Percentiles rank a stretch among this genome's conserved stretches.
Evolutionary conservation across 2,888 invertebrate species (phyloP).

Genomic region (Morpho deidamia): DNA sequence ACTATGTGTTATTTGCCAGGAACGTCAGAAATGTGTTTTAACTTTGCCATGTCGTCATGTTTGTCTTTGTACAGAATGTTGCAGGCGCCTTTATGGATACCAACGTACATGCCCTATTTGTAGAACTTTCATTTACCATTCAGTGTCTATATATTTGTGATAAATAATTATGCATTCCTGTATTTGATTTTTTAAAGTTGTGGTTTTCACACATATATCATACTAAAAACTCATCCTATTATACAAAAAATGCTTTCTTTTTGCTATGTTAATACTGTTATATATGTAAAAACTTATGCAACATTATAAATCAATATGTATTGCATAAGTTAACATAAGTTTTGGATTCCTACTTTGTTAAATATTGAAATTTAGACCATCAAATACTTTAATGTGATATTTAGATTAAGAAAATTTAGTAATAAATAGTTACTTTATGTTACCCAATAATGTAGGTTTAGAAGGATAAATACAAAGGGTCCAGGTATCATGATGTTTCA

Average conservation of each 20-base stretch:
- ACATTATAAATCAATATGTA: no score
- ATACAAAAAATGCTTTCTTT: neutral
- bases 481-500: no score
- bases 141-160: constrained; percentile 76
- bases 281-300: neutral
- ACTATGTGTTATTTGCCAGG: constrained; percentile 76
- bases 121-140: constrained; percentile 73
- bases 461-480: neutral
- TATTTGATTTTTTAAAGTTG: no score
- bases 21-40: constrained; percentile 74
- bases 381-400: no score
- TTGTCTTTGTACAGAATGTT: constrained; percentile 74
- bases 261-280: neutral
- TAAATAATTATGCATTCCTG: constrained; percentile 4
- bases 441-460: neutral
- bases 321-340: no score
- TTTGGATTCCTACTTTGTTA: no score
- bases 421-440: neutral
- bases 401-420: no score
- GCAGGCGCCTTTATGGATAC: constrained; percentile 62
- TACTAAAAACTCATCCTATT: no score
- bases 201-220: no score
- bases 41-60: constrained; percentile 77
- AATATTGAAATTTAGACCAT: no score
- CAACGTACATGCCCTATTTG: constrained; percentile 76